Percentiles rank a stretch among this genome's conserved stretches.
Conservation (phyloP, 2,113 vertebrate species). For the Caranx ignobilis region DNA sequence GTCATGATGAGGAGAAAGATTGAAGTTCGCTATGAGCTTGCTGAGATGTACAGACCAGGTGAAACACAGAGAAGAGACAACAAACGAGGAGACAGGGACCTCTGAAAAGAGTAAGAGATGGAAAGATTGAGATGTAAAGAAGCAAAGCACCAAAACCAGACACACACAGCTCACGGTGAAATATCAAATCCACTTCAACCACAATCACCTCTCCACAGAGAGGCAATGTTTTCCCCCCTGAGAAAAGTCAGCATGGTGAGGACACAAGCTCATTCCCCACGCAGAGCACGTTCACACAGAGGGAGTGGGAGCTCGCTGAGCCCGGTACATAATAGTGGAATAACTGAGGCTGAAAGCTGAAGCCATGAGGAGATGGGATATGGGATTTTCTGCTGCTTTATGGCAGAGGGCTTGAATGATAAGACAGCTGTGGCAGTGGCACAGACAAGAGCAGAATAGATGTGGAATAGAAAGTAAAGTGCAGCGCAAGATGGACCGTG, state of each 20-base stretch:
- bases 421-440: slow-evolving; percentile 52
- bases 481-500: not conserved
- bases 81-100: not conserved
- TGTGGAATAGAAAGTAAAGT: slow-evolving; percentile 27
- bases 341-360: slow-evolving; percentile 65
- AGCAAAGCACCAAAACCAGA: slow-evolving; percentile 13
- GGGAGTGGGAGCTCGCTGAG: slow-evolving; percentile 38
- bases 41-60: not conserved
- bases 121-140: slow-evolving; percentile 23
- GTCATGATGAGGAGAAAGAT: not conserved
- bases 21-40: not conserved
- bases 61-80: not conserved
- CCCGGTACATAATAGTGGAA: slow-evolving; percentile 62
- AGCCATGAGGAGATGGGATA: slow-evolving; percentile 59
- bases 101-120: slow-evolving; percentile 1
- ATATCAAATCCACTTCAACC: slow-evolving; percentile 27
- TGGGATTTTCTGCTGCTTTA: slow-evolving; percentile 65
- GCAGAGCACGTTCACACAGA: slow-evolving; percentile 45
- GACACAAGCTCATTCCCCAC: slow-evolving; percentile 39
- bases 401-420: slow-evolving; percentile 52
- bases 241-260: slow-evolving; percentile 28
- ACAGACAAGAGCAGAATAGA: slow-evolving; percentile 47
- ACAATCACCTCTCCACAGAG: slow-evolving; percentile 38
- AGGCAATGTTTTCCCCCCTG: slow-evolving; percentile 39
- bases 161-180: not conserved